A percentile compares a stretch with the other conserved stretches of the same genome.
Conservation (phyloP, 2,888 invertebrate species). For the Cheiracanthium punctorium region DNA sequence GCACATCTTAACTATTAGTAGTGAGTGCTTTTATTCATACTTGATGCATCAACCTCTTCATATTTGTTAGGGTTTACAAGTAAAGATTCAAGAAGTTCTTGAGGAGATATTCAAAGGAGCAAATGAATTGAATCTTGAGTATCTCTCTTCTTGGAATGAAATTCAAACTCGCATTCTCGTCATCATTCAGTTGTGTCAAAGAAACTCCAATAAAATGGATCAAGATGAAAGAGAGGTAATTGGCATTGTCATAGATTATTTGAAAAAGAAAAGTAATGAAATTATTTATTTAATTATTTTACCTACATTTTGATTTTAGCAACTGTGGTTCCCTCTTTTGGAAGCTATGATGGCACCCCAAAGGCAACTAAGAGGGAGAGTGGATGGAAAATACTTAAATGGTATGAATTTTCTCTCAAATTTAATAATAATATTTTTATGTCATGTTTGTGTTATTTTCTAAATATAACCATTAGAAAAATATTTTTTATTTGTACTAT, state of each 20-base stretch:
- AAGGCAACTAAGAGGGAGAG: slow-evolving; percentile 75
- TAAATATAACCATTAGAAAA: no score
- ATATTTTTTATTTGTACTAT: no score
- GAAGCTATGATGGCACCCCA: slow-evolving; percentile 78
- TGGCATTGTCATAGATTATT: no score
- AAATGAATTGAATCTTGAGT: slow-evolving; percentile 50
- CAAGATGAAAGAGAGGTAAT: slow-evolving; percentile 78
- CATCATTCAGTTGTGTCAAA: slow-evolving; percentile 78
- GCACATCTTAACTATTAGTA: no score
- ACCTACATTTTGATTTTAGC: slow-evolving; percentile 1
- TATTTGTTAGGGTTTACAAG: slow-evolving; percentile 44
- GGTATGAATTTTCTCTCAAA: no score
- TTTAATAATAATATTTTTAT: no score
- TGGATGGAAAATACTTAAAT: slow-evolving; percentile 50
- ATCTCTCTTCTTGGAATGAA: slow-evolving; percentile 71
- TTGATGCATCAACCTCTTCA: no score
- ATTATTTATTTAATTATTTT: background rate
- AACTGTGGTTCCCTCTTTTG: slow-evolving; percentile 77
- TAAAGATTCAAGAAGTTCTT: slow-evolving; percentile 46
- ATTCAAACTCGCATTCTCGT: slow-evolving; percentile 72
- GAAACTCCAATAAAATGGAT: slow-evolving; percentile 77
- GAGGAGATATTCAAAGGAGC: slow-evolving; percentile 24
- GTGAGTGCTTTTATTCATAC: no score
- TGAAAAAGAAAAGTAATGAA: no score
- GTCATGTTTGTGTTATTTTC: no score